Conservation (phyloP, 2,888 invertebrate genomes). For the Acleris cristana region DNA sequence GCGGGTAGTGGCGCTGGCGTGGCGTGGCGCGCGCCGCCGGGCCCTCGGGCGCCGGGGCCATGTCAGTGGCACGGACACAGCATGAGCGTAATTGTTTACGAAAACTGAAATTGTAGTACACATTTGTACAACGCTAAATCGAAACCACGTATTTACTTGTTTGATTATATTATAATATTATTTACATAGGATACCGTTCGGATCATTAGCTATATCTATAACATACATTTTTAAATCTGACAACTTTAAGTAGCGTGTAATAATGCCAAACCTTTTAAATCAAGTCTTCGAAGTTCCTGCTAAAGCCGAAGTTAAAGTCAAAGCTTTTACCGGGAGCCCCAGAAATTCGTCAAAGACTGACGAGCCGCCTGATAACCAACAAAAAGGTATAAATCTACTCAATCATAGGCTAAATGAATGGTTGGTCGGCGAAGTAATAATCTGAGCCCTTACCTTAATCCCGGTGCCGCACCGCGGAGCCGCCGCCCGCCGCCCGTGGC, state of each 20-base stretch:
- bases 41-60: too few relatives aligned
- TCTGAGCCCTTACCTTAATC: constrained; percentile 51
- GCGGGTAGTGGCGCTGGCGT: not conserved
- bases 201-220: too few relatives aligned
- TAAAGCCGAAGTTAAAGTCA: constrained; percentile 1
- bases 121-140: not conserved
- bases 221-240: too few relatives aligned
- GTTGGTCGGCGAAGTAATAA: constrained; percentile 47
- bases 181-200: too few relatives aligned
- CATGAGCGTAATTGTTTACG: not conserved
- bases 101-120: not conserved
- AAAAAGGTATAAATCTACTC: constrained; percentile 54
- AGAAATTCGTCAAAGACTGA: constrained; percentile 29
- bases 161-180: too few relatives aligned
- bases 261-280: too few relatives aligned
- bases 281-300: not conserved
- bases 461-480: constrained; percentile 19
- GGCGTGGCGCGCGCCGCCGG: not conserved
- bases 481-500: not conserved
- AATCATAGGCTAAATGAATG: constrained; percentile 52
- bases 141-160: too few relatives aligned
- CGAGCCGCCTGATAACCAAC: constrained; percentile 50
- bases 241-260: too few relatives aligned
- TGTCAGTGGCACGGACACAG: not conserved
- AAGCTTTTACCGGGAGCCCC: constrained; percentile 2